Percentiles rank a stretch among this genome's conserved stretches.
These are phyloP conservation scores for Prinia subflava DNA, from an alignment of 2,113 vertebrate genomes.

Conservation along the genomic window DNA sequence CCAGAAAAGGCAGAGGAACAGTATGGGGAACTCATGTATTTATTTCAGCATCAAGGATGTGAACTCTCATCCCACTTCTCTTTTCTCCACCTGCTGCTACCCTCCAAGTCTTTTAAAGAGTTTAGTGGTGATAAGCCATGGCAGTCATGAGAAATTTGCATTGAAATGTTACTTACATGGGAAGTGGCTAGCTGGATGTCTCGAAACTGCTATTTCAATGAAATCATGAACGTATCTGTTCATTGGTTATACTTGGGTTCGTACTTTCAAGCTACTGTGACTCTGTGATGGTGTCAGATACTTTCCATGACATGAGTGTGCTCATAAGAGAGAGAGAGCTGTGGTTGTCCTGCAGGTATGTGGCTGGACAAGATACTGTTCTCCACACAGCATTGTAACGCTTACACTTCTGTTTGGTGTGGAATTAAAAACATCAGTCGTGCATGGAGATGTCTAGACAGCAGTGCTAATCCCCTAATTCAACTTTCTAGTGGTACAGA, in stretches of 20 bases:
- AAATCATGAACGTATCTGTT: neutral
- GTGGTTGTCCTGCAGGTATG: accelerated
- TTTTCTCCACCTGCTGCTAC: slow-evolving; percentile 15
- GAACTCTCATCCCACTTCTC: slow-evolving; percentile 9
- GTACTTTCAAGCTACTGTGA: neutral
- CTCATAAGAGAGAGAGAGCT: neutral
- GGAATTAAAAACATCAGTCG: neutral
- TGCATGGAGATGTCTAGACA: neutral
- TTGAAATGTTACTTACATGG: neutral
- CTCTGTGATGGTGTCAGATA: neutral
- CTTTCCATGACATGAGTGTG: neutral
- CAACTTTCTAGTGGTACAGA: neutral
- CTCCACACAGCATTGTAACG: neutral
- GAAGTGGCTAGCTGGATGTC: neutral
- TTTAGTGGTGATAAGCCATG: neutral
- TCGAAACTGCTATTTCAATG: neutral
- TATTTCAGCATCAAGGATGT: neutral
- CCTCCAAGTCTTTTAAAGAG: neutral
- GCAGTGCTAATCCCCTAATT: neutral
- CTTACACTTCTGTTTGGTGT: neutral
- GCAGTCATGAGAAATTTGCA: neutral
- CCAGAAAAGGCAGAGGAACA: neutral
- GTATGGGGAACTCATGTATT: neutral
- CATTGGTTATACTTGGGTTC: neutral
- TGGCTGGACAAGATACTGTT: neutral